These are phyloP conservation scores for Rana temporaria DNA, from an alignment of 2,113 vertebrate species.

Conservation along the genomic window DNA sequence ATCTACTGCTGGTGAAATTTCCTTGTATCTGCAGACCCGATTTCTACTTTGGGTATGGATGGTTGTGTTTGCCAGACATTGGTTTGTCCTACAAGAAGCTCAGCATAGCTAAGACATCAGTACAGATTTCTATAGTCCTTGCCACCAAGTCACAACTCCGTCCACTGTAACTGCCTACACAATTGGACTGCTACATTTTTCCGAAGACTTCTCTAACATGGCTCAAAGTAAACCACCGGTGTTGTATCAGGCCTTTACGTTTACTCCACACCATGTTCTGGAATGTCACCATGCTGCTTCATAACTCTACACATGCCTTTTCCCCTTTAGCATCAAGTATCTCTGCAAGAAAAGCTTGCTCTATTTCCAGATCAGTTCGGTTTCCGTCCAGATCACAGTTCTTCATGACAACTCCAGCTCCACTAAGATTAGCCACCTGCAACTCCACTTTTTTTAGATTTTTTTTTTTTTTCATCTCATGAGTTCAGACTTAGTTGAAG, in stretches of 20 bases:
- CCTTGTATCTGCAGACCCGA: background rate
- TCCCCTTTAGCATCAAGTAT: no score
- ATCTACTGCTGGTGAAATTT: slow-evolving; percentile 17
- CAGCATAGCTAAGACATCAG: background rate
- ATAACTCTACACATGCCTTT: no score
- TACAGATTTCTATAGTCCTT: background rate
- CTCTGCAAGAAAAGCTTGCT: background rate
- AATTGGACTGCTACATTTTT: background rate
- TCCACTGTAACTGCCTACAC: background rate
- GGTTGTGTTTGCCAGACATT: background rate
- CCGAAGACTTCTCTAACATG: background rate
- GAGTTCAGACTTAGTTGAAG: slow-evolving; percentile 4
- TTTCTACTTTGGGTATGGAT: slow-evolving; percentile 6
- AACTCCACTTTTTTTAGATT: background rate
- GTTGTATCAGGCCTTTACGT: no score
- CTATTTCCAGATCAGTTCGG: background rate
- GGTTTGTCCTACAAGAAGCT: background rate
- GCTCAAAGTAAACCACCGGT: no score
- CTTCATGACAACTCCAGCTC: background rate
- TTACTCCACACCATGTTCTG: no score
- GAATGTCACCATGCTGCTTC: no score
- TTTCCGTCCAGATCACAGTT: background rate
- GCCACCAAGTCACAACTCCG: background rate
- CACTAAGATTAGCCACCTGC: background rate
- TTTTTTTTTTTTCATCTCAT: background rate